Conservation (phyloP, 2,888 invertebrate genomes). For the Platycheirus albimanus region DNA sequence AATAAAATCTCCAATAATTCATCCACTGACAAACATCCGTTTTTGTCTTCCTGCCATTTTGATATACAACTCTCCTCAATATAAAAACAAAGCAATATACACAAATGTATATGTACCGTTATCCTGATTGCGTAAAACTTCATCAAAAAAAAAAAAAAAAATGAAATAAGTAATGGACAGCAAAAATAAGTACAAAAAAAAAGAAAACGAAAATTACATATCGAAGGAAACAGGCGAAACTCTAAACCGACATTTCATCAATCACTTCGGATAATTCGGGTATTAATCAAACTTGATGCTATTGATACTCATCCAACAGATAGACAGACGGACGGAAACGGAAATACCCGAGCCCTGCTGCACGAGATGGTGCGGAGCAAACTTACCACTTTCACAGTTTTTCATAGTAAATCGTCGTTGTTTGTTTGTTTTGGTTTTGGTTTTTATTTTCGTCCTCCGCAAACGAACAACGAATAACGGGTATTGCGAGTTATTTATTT, state of each 20-base stretch:
- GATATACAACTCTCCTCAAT: constrained; percentile 57
- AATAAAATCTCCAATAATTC: constrained; percentile 72
- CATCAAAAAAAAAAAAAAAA: constrained; percentile 23
- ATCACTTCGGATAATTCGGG: constrained; percentile 76
- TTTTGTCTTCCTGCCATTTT: constrained; percentile 58
- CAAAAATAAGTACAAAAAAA: constrained; percentile 22
- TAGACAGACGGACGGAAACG: constrained; percentile 19
- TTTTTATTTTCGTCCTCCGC: constrained; percentile 9
- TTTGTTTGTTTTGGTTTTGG: constrained; percentile 9
- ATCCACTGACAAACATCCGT: constrained; percentile 71
- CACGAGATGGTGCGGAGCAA: constrained; percentile 45
- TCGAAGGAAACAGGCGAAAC: constrained; percentile 69
- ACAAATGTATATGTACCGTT: constrained; percentile 39
- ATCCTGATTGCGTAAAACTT: constrained; percentile 29
- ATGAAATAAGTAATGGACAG: constrained; percentile 8
- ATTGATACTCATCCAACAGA: constrained; percentile 62
- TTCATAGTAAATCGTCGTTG: constrained; percentile 28
- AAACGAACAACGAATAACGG: constrained; percentile 21
- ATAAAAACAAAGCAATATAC: constrained; percentile 32
- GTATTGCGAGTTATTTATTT: constrained; percentile 49
- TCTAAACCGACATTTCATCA: constrained; percentile 76
- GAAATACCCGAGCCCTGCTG: constrained; percentile 11
- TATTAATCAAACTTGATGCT: constrained; percentile 76
- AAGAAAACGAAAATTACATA: constrained; percentile 47
- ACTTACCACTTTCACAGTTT: constrained; percentile 63